phyloP scores from a whole-genome alignment of 2,797 vertebrate species.

The Diglossa cyanea region DNA sequence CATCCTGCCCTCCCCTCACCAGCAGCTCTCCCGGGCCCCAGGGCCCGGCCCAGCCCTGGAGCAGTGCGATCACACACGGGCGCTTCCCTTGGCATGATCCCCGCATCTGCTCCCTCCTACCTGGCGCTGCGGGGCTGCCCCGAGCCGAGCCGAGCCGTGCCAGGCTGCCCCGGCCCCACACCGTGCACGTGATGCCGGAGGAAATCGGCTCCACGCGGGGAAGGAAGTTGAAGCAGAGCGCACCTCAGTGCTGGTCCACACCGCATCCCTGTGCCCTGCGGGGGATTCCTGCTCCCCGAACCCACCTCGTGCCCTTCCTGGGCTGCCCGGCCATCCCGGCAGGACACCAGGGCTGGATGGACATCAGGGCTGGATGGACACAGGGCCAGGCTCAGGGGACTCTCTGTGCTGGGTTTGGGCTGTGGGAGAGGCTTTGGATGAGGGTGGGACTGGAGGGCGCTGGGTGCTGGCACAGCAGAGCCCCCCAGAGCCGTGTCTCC shows the following conservation, averaged over 20 bases:
- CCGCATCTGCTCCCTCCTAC: neutral
- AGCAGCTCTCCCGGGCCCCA: rapidly evolving
- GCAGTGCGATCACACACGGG: rapidly evolving
- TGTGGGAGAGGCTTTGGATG: neutral
- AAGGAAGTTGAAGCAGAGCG: conserved; percentile 21
- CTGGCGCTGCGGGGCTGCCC: neutral
- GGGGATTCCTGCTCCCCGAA: neutral
- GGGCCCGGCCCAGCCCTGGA: rapidly evolving
- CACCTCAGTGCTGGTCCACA: neutral
- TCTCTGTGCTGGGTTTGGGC: neutral
- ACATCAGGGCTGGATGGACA: rapidly evolving
- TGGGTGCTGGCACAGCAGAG: neutral
- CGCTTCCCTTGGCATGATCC: rapidly evolving
- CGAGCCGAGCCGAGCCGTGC: rapidly evolving
- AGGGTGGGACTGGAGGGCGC: neutral
- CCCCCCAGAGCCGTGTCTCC: neutral
- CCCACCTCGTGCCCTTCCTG: rapidly evolving
- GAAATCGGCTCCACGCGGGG: neutral
- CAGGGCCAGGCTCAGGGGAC: rapidly evolving
- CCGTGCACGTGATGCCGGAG: neutral
- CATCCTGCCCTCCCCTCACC: neutral
- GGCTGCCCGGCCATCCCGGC: rapidly evolving
- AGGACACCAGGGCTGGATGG: rapidly evolving
- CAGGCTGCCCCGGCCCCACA: neutral
- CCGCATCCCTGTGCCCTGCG: rapidly evolving